These are phyloP conservation scores for Catalaphyllia jardinei DNA, from an alignment of 64 coral and sea anemone genomes.

Conservation along the genomic window DNA sequence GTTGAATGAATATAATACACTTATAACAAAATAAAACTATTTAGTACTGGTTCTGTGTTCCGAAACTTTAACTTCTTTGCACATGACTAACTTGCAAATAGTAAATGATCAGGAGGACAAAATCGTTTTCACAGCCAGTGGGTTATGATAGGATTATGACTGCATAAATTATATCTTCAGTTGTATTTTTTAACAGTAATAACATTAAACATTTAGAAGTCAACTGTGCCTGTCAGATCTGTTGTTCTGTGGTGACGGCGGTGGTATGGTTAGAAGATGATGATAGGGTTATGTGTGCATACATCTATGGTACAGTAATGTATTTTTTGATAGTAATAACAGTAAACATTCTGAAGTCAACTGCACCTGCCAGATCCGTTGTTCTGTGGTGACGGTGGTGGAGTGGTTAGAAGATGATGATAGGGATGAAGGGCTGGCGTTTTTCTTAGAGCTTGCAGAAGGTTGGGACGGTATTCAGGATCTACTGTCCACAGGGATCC, in stretches of 20 bases:
- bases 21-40: too few relatives aligned
- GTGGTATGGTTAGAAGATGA: conserved; percentile 79
- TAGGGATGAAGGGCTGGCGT: conserved; percentile 90
- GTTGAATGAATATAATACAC: too few relatives aligned
- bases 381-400: conserved; percentile 92
- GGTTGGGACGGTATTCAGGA: conserved; percentile 88
- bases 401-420: conserved; percentile 74
- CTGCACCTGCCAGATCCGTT: conserved; percentile 39
- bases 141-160: conserved; percentile 3
- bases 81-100: too few relatives aligned
- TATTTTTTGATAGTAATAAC: not conserved
- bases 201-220: not conserved
- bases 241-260: conserved; percentile 86
- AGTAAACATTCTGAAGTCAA: not conserved
- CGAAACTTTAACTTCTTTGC: too few relatives aligned
- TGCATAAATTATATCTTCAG: not conserved
- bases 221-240: conserved; percentile 24
- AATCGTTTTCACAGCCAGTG: too few relatives aligned
- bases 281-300: conserved; percentile 38
- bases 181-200: not conserved
- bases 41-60: too few relatives aligned
- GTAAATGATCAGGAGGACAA: too few relatives aligned
- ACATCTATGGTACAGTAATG: too few relatives aligned
- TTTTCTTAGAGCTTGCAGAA: conserved; percentile 93
- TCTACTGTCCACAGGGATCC: conserved; percentile 98